Evolutionary conservation across 2,888 invertebrate species (phyloP).

Genomic region (Drosophila setosimentum): DNA sequence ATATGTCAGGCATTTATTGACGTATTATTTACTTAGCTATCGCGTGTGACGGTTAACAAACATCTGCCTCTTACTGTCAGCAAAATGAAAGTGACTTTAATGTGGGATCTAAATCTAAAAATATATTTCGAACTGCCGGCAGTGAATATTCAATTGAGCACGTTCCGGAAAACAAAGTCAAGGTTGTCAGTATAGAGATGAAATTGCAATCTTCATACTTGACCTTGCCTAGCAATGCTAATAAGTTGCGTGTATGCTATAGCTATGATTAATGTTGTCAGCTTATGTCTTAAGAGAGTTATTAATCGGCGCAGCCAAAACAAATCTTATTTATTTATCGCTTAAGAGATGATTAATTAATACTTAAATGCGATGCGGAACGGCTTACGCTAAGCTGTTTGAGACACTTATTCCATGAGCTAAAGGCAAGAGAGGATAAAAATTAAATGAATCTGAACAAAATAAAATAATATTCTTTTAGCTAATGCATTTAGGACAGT

Average conservation of each 20-base stretch:
- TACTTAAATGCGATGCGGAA: constrained; percentile 36
- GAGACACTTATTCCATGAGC: neutral
- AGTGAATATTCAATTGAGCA: constrained; percentile 33
- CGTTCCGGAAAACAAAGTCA: constrained; percentile 47
- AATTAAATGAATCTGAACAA: neutral
- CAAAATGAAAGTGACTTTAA: constrained; percentile 25
- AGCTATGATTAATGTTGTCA: constrained; percentile 36
- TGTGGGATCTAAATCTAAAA: constrained; percentile 8
- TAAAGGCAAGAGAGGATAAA: neutral
- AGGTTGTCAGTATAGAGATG: constrained; percentile 25
- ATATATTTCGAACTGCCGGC: constrained; percentile 8
- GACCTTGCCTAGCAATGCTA: constrained; percentile 21
- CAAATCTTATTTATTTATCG: constrained; percentile 7
- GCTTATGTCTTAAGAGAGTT: constrained; percentile 12
- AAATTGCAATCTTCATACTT: constrained; percentile 24
- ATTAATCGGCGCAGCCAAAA: constrained; percentile 10
- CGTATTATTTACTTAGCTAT: constrained; percentile 12
- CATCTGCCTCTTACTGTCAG: neutral
- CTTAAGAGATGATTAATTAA: constrained; percentile 43
- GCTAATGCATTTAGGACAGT: neutral
- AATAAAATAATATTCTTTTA: neutral
- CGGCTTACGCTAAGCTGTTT: constrained; percentile 28
- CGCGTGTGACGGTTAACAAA: constrained; percentile 17
- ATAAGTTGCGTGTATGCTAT: constrained; percentile 10
- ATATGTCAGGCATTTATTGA: neutral